phyloP scores from a whole-genome alignment of 2,888 invertebrate genomes.

The Pristionchus mayeri region DNA sequence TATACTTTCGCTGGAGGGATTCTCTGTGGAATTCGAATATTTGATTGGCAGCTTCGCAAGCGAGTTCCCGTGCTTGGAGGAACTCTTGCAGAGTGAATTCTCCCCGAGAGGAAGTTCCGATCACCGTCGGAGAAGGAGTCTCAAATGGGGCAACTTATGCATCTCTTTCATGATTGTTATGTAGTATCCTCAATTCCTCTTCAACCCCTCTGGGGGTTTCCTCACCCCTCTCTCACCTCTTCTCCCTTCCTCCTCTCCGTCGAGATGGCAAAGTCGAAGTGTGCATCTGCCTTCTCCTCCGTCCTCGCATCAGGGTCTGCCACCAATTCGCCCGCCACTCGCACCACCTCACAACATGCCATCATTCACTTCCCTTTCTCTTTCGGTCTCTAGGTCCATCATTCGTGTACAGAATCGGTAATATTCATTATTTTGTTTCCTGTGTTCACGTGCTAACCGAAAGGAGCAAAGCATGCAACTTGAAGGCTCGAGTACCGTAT shows the following conservation, averaged over 20 bases:
- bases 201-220: no score
- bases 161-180: no score
- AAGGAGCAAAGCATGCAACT: no score
- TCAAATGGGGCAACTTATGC: no score
- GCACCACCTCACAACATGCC: constrained; percentile 55
- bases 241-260: neutral
- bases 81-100: neutral
- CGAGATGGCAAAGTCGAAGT: constrained; percentile 56
- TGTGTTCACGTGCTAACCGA: no score
- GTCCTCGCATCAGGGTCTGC: constrained; percentile 58
- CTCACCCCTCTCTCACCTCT: neutral
- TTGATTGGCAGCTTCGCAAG: constrained; percentile 39
- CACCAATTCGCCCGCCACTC: constrained; percentile 57
- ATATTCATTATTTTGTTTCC: no score
- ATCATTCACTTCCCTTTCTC: no score
- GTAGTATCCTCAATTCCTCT: neutral
- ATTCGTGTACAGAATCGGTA: no score
- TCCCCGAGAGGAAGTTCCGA: neutral
- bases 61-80: constrained; percentile 22
- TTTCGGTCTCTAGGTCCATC: no score
- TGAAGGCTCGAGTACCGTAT: no score
- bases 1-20: constrained; percentile 47
- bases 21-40: constrained; percentile 47
- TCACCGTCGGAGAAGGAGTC: neutral
- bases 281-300: constrained; percentile 59